Evolutionary conservation across 2,113 vertebrate genomes (phyloP).

Genomic region (Oxyruncus cristatus): DNA sequence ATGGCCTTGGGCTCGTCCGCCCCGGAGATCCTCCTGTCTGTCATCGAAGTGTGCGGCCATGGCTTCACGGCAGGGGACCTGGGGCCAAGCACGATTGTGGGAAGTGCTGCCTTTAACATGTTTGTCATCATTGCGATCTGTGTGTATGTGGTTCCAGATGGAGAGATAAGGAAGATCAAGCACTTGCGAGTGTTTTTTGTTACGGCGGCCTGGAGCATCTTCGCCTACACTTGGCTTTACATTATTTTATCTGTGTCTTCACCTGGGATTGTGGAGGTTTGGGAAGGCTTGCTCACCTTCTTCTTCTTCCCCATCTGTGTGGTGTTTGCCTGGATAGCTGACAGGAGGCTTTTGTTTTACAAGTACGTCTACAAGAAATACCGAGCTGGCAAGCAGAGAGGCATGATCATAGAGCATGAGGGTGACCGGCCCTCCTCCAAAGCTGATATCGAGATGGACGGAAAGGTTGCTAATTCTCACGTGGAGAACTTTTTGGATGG

Average conservation of each 20-base stretch:
- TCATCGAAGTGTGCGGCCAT: slow-evolving; percentile 96
- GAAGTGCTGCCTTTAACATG: slow-evolving; percentile 98
- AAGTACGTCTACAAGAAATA: slow-evolving; percentile 95
- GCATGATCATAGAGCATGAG: slow-evolving; percentile 94
- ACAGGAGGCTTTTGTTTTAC: slow-evolving; percentile 94
- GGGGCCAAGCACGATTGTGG: slow-evolving; percentile 97
- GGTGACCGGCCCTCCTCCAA: slow-evolving; percentile 88
- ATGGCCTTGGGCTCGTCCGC: slow-evolving; percentile 97
- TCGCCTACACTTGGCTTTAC: slow-evolving; percentile 97
- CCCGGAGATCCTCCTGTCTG: slow-evolving; percentile 93
- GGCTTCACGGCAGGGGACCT: slow-evolving; percentile 88
- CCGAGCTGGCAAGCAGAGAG: slow-evolving; percentile 86
- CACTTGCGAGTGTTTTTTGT: slow-evolving; percentile 96
- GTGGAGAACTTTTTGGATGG: slow-evolving; percentile 91
- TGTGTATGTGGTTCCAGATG: slow-evolving; percentile 92
- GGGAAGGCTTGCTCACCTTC: slow-evolving; percentile 95
- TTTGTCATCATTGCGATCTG: slow-evolving; percentile 97
- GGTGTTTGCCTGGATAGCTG: slow-evolving; percentile 91
- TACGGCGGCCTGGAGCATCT: slow-evolving; percentile 94
- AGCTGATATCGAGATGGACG: slow-evolving; percentile 90
- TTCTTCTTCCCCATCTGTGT: slow-evolving; percentile 96
- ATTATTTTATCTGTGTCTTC: slow-evolving; percentile 92
- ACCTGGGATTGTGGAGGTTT: slow-evolving; percentile 91
- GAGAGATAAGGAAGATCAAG: slow-evolving; percentile 91
- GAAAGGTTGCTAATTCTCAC: slow-evolving; percentile 84